Conservation (phyloP, 2,113 vertebrate species). For the Sylvietta virens region DNA sequence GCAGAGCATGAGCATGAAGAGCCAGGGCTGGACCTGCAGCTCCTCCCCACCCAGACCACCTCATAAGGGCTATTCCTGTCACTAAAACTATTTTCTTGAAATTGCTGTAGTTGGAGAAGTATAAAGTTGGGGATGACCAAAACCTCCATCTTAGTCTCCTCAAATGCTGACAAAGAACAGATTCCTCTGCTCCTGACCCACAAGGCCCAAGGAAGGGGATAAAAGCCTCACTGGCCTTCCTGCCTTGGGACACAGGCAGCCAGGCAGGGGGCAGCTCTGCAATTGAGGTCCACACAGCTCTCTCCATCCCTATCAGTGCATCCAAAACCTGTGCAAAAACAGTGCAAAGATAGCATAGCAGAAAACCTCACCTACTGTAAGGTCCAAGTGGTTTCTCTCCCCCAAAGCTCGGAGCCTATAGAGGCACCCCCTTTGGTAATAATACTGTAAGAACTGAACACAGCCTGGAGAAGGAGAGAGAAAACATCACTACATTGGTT, state of each 20-base stretch:
- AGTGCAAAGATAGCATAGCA: neutral
- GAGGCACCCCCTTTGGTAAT: conserved; percentile 96
- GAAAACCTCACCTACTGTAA: conserved; percentile 89
- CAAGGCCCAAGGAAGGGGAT: neutral
- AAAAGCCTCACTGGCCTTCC: neutral
- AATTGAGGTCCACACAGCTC: neutral
- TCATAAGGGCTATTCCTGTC: neutral
- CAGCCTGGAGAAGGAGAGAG: conserved; percentile 76
- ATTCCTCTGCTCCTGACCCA: neutral
- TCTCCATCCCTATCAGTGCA: neutral
- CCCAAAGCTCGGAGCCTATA: conserved; percentile 91
- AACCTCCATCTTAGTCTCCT: neutral
- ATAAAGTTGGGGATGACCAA: neutral
- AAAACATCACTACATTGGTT: neutral
- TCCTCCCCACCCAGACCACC: neutral
- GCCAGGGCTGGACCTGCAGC: neutral
- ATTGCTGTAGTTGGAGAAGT: neutral
- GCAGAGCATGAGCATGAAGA: neutral
- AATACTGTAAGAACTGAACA: conserved; percentile 97
- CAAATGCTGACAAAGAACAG: neutral
- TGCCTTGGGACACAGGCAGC: neutral
- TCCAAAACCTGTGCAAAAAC: neutral
- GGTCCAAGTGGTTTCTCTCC: conserved; percentile 93
- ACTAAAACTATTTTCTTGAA: neutral
- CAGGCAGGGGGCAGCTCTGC: neutral